Evolutionary conservation across 2,888 invertebrate species (phyloP).

Genomic region (Drosophila pegasa): DNA sequence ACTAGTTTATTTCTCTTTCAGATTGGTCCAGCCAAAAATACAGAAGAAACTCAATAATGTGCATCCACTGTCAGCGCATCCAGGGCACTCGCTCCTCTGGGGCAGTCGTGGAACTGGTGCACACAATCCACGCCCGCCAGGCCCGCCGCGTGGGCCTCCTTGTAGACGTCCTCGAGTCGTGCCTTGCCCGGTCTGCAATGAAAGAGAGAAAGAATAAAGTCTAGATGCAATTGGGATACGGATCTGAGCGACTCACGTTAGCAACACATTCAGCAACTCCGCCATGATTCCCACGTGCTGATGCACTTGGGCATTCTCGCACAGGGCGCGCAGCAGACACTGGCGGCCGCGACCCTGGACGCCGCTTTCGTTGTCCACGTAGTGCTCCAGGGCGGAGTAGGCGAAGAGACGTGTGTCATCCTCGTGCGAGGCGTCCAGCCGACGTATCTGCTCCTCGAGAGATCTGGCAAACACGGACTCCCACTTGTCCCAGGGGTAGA

Average conservation of each 20-base stretch:
- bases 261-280: conserved; percentile 56
- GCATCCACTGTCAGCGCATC: conserved; percentile 59
- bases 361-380: conserved; percentile 63
- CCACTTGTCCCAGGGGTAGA: conserved; percentile 83
- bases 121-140: conserved; percentile 86
- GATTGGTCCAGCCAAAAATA: background rate
- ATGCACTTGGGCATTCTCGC: conserved; percentile 83
- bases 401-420: conserved; percentile 81
- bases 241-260: conserved; percentile 45
- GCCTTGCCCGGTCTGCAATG: conserved; percentile 72
- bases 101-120: conserved; percentile 87
- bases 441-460: conserved; percentile 50
- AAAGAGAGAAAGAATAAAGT: background rate
- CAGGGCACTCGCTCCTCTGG: conserved; percentile 87
- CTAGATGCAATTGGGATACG: background rate
- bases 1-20: background rate
- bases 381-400: conserved; percentile 77
- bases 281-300: conserved; percentile 78
- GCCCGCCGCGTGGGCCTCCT: conserved; percentile 85
- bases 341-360: conserved; percentile 62
- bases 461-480: conserved; percentile 74
- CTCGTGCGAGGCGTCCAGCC: conserved; percentile 54
- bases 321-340: conserved; percentile 81
- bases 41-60: conserved; percentile 7
- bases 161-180: conserved; percentile 86